Base-by-base conservation (phyloP, 2,797 vertebrate genomes). In the Chrysocyon brachyurus region DNA sequence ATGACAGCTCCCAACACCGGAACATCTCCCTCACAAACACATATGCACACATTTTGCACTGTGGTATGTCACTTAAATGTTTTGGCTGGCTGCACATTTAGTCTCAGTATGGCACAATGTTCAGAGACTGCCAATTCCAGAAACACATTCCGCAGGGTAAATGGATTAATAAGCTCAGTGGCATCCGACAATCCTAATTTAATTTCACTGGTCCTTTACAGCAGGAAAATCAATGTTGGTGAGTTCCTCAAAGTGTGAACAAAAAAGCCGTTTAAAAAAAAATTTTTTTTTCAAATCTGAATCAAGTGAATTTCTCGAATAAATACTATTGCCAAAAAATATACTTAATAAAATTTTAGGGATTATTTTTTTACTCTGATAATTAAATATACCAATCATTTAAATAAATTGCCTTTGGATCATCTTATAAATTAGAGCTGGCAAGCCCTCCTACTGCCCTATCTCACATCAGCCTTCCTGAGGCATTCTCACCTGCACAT, bases 51-150 rank as follows among this genome's bases (percentile, higher is more conserved):
- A 91, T 66, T 40, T 1, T 93, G 93, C 94, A 95, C 97, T 93
- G 97, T 94, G 2, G 0, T 33, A 86, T 82, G 4, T 31, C 95
- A 96, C 94, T 96, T 92, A 96, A 91, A 96, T 75, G 85, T 93
- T 97, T 98, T 97, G 96, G 68, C 72, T 97, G 95, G 92, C 93
- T 97, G 92, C 93, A 26, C 77, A 94, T 87, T 77, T 79, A 56
- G 94, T 97, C 96, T 98, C 95, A 91, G 94, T 97, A 95, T 68
- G 97, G 90, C 66, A 97, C 91, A 92, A 89, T 85, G 84, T 95
- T 96, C 72, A 36, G 63, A 96, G 96, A 94, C 22, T 95, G 97
- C 86, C 97, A 98, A 98, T 97, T 98, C 94, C 95, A 87, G 88
- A 90, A 98, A 95, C 97, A 97, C 1, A 1, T 87, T 97, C 72